These are phyloP conservation scores for Ptychadena robeensis DNA, from an alignment of 2,797 vertebrate genomes.

Conservation along the genomic window DNA sequence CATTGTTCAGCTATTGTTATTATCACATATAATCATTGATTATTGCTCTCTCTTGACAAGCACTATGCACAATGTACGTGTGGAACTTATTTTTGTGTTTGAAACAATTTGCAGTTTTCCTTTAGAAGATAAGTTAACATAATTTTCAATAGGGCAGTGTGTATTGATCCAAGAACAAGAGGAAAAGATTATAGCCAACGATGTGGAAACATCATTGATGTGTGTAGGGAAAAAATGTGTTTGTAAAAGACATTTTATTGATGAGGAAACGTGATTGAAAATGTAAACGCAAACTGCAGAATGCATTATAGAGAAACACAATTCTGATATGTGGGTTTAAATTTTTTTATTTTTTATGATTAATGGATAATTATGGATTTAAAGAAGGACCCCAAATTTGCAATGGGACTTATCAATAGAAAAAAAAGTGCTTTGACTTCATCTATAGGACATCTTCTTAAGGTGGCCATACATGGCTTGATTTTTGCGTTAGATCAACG, in stretches of 20 bases:
- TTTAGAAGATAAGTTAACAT: constrained; percentile 46
- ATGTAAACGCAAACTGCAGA: constrained; percentile 27
- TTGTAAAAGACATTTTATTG: constrained; percentile 35
- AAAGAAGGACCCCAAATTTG: not conserved
- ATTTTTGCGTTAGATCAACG: too few species aligned
- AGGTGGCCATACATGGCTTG: too few species aligned
- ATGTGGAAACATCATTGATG: constrained; percentile 45
- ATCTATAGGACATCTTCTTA: too few species aligned
- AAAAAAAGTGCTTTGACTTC: not conserved
- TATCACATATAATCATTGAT: constrained; percentile 30
- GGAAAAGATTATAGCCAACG: constrained; percentile 29
- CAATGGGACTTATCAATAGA: not conserved
- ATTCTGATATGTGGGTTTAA: not conserved
- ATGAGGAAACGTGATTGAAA: constrained; percentile 32
- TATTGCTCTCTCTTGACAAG: constrained; percentile 35
- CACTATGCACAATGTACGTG: constrained; percentile 4
- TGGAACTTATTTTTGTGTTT: constrained; percentile 44
- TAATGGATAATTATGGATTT: not conserved
- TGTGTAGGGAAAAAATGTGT: constrained; percentile 25
- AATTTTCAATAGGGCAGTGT: constrained; percentile 35
- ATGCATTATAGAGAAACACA: constrained; percentile 13
- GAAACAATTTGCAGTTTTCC: constrained; percentile 39
- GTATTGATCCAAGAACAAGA: constrained; percentile 43
- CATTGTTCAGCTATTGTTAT: constrained; percentile 13
- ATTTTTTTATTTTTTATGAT: not conserved